phyloP scores from a whole-genome alignment of 2,888 invertebrate species.

The Luffia ferchaultella region DNA sequence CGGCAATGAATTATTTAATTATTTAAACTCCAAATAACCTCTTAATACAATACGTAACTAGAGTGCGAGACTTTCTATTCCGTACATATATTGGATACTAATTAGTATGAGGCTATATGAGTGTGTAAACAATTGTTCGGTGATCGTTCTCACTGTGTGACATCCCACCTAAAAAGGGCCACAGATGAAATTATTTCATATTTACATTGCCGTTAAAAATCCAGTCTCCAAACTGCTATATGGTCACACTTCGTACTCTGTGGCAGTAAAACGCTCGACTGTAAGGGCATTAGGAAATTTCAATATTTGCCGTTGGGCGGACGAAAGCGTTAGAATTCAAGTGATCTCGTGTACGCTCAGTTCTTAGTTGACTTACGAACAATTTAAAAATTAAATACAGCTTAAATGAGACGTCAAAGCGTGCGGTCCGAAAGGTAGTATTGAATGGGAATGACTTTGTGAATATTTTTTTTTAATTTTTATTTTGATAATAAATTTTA shows the following conservation, averaged over 20 bases:
- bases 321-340: slow-evolving; percentile 67
- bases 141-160: slow-evolving; percentile 25
- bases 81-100: slow-evolving; percentile 62
- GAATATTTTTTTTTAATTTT: too few relatives aligned
- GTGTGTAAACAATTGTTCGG: slow-evolving; percentile 37
- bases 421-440: neutral
- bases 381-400: slow-evolving; percentile 60
- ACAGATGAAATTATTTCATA: neutral
- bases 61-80: slow-evolving; percentile 58
- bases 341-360: slow-evolving; percentile 54
- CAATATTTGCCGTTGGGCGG: slow-evolving; percentile 62
- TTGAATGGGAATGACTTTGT: neutral
- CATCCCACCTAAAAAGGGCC: neutral
- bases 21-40: too few relatives aligned
- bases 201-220: slow-evolving; percentile 6
- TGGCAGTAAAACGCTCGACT: slow-evolving; percentile 31
- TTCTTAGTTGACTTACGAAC: slow-evolving; percentile 56
- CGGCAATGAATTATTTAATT: too few relatives aligned
- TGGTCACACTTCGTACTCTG: slow-evolving; percentile 52
- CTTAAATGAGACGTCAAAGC: slow-evolving; percentile 52
- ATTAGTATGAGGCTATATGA: slow-evolving; percentile 61
- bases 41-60: too few relatives aligned
- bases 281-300: slow-evolving; percentile 62
- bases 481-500: too few relatives aligned
- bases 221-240: slow-evolving; percentile 42